phyloP scores from a whole-genome alignment of 2,797 vertebrate species.

The Danio aesculapii region DNA sequence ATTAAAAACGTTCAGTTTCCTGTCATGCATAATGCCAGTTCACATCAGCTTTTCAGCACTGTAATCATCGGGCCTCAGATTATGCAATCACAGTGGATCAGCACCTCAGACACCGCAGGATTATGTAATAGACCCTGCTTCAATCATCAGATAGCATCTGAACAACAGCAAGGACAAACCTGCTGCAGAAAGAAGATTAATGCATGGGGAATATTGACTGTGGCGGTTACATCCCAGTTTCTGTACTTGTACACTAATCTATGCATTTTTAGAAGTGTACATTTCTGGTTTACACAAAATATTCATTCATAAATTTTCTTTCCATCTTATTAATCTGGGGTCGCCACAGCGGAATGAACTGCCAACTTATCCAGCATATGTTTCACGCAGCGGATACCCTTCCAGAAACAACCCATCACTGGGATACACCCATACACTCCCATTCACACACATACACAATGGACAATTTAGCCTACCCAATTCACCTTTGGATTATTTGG shows the following conservation, averaged over 20 bases:
- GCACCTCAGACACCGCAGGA: neutral
- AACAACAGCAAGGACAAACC: neutral
- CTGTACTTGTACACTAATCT: neutral
- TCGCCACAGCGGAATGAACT: no score
- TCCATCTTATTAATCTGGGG: no score
- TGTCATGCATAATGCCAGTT: conserved; percentile 1
- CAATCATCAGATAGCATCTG: neutral
- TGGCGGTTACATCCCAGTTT: neutral
- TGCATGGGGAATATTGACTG: neutral
- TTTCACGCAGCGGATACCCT: no score
- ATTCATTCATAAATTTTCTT: no score
- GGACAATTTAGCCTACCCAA: no score
- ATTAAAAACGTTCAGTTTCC: conserved; percentile 12
- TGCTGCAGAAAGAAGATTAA: neutral
- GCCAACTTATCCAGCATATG: no score
- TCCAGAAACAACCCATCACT: no score
- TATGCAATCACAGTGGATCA: conserved; percentile 21
- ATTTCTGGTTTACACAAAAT: no score
- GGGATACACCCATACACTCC: no score
- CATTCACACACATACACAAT: no score
- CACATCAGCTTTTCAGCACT: neutral
- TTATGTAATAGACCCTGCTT: conserved; percentile 21
- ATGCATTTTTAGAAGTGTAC: no score
- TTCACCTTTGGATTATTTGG: no score
- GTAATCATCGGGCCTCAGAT: conserved; percentile 20